Evolutionary conservation across 2,888 invertebrate species (phyloP).

Genomic region (Pyrgus malvae): DNA sequence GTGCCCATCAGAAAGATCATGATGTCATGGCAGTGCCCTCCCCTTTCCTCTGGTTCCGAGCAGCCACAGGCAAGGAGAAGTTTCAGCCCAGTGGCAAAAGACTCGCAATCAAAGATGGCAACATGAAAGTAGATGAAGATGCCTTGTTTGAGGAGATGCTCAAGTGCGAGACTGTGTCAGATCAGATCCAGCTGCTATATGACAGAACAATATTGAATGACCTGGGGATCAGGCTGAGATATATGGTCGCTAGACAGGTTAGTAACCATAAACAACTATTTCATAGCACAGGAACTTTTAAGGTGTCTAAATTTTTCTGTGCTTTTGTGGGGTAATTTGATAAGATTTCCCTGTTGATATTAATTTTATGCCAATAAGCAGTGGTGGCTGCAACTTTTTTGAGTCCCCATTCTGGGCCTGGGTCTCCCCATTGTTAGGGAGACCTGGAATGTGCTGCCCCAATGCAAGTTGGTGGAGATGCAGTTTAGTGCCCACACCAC

Average conservation of each 20-base stretch:
- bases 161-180: conserved; percentile 79
- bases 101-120: conserved; percentile 70
- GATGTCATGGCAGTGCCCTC: conserved; percentile 85
- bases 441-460: too few relatives aligned
- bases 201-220: conserved; percentile 86
- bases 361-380: too few relatives aligned
- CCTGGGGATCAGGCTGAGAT: conserved; percentile 87
- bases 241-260: conserved; percentile 87
- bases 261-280: too few relatives aligned
- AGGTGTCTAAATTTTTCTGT: too few relatives aligned
- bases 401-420: too few relatives aligned
- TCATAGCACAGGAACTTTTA: too few relatives aligned
- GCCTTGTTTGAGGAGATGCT: conserved; percentile 69
- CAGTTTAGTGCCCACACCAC: too few relatives aligned
- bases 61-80: conserved; percentile 54
- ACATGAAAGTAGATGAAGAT: conserved; percentile 58
- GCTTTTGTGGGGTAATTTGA: too few relatives aligned
- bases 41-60: conserved; percentile 88
- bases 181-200: conserved; percentile 86
- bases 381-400: too few relatives aligned
- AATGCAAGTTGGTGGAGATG: too few relatives aligned
- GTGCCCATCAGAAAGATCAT: conserved; percentile 79
- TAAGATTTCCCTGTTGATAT: too few relatives aligned
- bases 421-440: too few relatives aligned
- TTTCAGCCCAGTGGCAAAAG: conserved; percentile 32